phyloP scores from a whole-genome alignment of 2,797 vertebrate species.

The Artibeus lituratus region DNA sequence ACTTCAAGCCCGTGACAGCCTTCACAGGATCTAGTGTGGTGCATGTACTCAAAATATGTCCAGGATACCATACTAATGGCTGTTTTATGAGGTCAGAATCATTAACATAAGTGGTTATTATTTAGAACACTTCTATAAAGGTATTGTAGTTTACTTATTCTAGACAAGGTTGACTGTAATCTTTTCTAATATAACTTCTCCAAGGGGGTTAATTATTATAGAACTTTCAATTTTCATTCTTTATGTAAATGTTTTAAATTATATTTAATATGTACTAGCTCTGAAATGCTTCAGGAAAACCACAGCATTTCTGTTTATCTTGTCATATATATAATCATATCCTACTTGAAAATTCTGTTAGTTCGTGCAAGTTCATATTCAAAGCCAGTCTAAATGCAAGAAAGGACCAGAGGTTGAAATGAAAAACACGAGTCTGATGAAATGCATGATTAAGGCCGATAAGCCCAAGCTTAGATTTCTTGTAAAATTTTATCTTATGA shows the following conservation, averaged over 20 bases:
- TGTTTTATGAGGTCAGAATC: not conserved
- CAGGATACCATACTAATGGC: not conserved
- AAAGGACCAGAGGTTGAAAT: not conserved
- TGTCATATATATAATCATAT: not conserved
- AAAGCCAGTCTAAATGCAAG: not conserved
- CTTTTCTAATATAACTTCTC: not conserved
- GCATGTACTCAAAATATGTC: not conserved
- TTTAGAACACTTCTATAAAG: not conserved
- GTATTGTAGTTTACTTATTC: not conserved
- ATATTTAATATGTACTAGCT: not conserved
- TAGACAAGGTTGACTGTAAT: not conserved
- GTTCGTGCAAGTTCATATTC: not conserved
- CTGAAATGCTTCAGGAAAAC: not conserved
- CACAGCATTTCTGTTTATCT: not conserved
- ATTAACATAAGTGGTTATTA: not conserved
- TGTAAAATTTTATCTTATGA: not conserved
- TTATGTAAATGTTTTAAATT: not conserved
- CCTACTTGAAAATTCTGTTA: not conserved
- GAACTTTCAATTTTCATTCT: not conserved
- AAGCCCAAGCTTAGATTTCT: not conserved
- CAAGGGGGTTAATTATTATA: not conserved
- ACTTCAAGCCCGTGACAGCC: not conserved
- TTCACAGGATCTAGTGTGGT: not conserved
- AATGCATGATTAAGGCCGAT: slow-evolving; percentile 28
- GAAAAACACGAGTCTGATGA: slow-evolving; percentile 8